These are phyloP conservation scores for Rissa tridactyla DNA, from an alignment of 2,113 vertebrate species.

Conservation along the genomic window DNA sequence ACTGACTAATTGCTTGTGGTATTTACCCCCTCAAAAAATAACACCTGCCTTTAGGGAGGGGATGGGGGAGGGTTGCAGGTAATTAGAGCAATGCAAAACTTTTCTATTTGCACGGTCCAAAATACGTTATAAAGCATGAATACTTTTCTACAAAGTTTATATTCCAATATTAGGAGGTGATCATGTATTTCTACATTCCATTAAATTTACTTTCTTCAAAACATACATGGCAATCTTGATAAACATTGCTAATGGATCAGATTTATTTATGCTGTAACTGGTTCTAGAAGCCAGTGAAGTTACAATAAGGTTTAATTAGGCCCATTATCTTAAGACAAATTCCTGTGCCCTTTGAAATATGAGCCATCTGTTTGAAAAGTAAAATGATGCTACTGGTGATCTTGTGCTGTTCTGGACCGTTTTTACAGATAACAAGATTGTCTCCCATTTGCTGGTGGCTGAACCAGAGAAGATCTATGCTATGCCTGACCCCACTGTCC, in stretches of 20 bases:
- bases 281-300: not conserved
- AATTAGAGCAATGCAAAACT: not conserved
- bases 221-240: not conserved
- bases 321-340: not conserved
- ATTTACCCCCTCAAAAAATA: not conserved
- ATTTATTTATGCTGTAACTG: not conserved
- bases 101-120: not conserved
- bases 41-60: not conserved
- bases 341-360: not conserved
- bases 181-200: not conserved
- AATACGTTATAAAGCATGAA: not conserved
- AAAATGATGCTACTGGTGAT: conserved; percentile 47
- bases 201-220: not conserved
- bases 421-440: conserved; percentile 99
- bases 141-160: not conserved
- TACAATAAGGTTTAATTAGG: not conserved
- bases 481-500: conserved; percentile 98
- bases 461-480: conserved; percentile 99
- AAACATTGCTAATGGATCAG: not conserved
- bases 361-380: not conserved
- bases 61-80: not conserved
- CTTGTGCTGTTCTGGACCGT: conserved; percentile 64
- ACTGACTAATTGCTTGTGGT: not conserved
- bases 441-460: conserved; percentile 98
- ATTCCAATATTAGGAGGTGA: not conserved